phyloP scores from a whole-genome alignment of 2,888 invertebrate species.

The Cheilosia vulpina region DNA sequence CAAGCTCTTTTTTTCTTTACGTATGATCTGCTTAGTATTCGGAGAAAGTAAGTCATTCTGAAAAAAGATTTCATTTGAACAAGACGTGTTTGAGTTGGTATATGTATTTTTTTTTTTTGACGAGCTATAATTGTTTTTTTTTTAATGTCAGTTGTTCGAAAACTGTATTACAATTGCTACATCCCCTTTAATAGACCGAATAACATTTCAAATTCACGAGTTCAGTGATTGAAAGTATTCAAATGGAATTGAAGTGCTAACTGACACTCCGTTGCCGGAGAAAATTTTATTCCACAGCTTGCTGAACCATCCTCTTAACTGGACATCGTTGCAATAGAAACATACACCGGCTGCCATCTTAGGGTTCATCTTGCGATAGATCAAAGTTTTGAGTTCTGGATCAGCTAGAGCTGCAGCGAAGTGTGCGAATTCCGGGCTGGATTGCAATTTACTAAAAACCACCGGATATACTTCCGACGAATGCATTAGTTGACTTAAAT shows the following conservation, averaged over 20 bases:
- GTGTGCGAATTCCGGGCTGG: constrained; percentile 10
- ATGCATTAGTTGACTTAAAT: not conserved
- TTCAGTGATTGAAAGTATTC: not conserved
- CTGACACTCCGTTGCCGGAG: not conserved
- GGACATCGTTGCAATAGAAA: not conserved
- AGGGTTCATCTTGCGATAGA: not conserved
- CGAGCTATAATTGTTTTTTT: no score
- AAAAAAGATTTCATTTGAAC: no score
- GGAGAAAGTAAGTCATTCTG: no score
- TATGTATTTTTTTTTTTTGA: no score
- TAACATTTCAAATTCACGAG: not conserved
- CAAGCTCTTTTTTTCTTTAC: no score
- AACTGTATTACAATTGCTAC: no score
- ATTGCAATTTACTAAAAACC: not conserved
- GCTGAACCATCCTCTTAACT: constrained; percentile 7
- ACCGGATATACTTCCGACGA: not conserved
- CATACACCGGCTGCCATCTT: not conserved
- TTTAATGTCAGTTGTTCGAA: no score
- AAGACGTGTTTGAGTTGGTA: no score
- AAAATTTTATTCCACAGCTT: constrained; percentile 16
- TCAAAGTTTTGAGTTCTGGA: constrained; percentile 17
- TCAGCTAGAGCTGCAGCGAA: not conserved
- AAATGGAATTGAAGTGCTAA: not conserved
- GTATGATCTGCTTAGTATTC: no score
- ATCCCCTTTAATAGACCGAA: no score